These are phyloP conservation scores for Lordiphosa mommai DNA, from an alignment of 1,140 invertebrate genomes.

Conservation along the genomic window DNA sequence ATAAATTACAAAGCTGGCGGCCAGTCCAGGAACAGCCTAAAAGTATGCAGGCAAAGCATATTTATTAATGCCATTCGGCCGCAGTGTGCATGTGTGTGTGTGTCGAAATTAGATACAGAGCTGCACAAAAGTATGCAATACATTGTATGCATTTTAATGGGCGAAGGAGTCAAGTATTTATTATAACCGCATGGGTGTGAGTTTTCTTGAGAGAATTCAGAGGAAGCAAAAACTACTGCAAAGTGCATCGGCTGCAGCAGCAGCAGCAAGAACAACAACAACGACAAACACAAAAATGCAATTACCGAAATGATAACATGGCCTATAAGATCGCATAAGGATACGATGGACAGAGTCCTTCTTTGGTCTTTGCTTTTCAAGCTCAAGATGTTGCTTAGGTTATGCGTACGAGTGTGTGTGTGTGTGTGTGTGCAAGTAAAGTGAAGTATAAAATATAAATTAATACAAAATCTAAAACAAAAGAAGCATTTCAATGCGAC, in stretches of 20 bases:
- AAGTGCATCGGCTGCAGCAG: slow-evolving; percentile 45
- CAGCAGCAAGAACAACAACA: slow-evolving; percentile 42
- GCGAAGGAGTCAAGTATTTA: slow-evolving; percentile 48
- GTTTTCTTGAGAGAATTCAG: slow-evolving; percentile 68
- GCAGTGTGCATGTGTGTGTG: slow-evolving; percentile 3
- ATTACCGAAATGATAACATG: slow-evolving; percentile 76
- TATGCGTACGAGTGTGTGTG: not conserved
- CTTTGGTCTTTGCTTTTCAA: slow-evolving; percentile 49
- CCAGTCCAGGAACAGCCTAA: slow-evolving; percentile 5
- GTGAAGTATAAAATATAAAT: slow-evolving; percentile 73
- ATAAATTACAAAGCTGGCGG: slow-evolving; percentile 40
- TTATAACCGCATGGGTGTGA: slow-evolving; percentile 42
- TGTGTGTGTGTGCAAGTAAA: slow-evolving; percentile 28
- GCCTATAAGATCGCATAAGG: slow-evolving; percentile 63
- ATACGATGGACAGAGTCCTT: slow-evolving; percentile 50
- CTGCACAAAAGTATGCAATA: slow-evolving; percentile 19
- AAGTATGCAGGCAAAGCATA: slow-evolving; percentile 53
- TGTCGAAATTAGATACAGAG: slow-evolving; percentile 46
- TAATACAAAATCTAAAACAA: slow-evolving; percentile 35
- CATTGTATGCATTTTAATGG: slow-evolving; percentile 15
- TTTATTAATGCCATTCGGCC: slow-evolving; percentile 55
- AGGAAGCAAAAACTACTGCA: slow-evolving; percentile 51
- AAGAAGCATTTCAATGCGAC: slow-evolving; percentile 7
- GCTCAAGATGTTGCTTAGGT: slow-evolving; percentile 63
- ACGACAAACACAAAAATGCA: slow-evolving; percentile 74